These are phyloP conservation scores for Paraplagusia blochii DNA, from an alignment of 2,113 vertebrate species.

Conservation along the genomic window DNA sequence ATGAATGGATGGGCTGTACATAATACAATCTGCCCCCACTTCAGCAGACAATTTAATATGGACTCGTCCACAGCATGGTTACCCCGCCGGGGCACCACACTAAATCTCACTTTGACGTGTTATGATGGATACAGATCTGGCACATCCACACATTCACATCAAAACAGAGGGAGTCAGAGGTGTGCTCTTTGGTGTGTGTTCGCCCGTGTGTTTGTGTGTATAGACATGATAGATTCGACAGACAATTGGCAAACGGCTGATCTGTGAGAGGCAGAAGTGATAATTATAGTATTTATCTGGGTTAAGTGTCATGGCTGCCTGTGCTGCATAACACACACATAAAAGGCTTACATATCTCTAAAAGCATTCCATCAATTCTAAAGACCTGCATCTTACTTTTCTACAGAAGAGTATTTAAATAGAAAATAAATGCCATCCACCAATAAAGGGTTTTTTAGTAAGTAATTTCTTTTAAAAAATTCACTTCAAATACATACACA, in stretches of 20 bases:
- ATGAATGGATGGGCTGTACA: conserved; percentile 61
- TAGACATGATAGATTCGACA: conserved; percentile 61
- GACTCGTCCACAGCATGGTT: conserved; percentile 53
- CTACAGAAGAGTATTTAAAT: conserved; percentile 16
- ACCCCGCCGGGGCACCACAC: conserved; percentile 36
- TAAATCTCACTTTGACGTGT: conserved; percentile 69
- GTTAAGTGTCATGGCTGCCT: conserved; percentile 62
- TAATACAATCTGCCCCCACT: conserved; percentile 69
- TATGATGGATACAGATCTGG: conserved; percentile 62
- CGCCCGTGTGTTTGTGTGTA: conserved; percentile 29
- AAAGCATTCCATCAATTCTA: conserved; percentile 47
- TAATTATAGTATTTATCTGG: conserved; percentile 72
- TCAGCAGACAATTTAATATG: conserved; percentile 67
- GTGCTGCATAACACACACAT: conserved; percentile 56
- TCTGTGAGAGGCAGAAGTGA: conserved; percentile 57
- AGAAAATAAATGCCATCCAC: conserved; percentile 20
- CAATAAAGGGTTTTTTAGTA: background rate
- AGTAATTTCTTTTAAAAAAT: no score
- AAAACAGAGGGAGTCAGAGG: no score
- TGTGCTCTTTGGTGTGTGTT: background rate
- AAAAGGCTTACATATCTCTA: conserved; percentile 51
- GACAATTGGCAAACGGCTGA: conserved; percentile 55
- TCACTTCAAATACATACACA: no score
- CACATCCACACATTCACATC: conserved; percentile 30
- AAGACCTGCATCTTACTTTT: conserved; percentile 46